phyloP scores from a whole-genome alignment of 2,888 invertebrate species.

The Chorisops tibialis region DNA sequence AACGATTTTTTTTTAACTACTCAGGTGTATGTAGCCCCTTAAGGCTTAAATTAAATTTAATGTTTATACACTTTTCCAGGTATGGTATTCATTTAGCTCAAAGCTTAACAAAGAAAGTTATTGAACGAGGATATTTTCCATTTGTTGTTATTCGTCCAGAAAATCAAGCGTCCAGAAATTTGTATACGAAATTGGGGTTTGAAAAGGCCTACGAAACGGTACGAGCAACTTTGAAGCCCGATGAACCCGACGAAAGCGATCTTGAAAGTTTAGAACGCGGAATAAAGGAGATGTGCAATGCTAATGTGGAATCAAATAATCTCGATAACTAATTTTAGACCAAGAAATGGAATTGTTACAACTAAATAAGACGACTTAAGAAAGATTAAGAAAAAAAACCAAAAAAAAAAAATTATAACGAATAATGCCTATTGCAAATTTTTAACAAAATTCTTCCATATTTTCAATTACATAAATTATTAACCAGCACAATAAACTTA shows the following conservation, averaged over 20 bases:
- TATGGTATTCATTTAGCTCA: conserved; percentile 73
- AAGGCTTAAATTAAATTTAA: neutral
- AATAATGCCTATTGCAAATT: no score
- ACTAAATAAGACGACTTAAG: no score
- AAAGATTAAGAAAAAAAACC: no score
- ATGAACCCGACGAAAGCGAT: conserved; percentile 37
- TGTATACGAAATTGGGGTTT: conserved; percentile 81
- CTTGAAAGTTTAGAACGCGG: conserved; percentile 6
- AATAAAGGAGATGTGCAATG: neutral
- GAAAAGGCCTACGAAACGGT: conserved; percentile 75
- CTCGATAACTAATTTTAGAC: no score
- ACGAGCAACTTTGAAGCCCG: conserved; percentile 72
- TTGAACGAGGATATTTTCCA: conserved; percentile 73
- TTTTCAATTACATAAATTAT: no score
- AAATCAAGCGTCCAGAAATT: conserved; percentile 79
- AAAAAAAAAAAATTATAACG: no score
- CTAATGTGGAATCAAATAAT: no score
- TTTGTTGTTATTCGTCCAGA: conserved; percentile 85
- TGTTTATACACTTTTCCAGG: conserved; percentile 37
- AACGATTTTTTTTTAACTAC: neutral
- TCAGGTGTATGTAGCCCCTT: no score
- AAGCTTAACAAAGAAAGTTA: conserved; percentile 63
- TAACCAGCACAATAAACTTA: no score
- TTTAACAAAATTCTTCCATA: no score
- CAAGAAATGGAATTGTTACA: no score